Base-by-base conservation (phyloP, 1,140 invertebrate genomes). In the Caligus rogercresseyi region DNA sequence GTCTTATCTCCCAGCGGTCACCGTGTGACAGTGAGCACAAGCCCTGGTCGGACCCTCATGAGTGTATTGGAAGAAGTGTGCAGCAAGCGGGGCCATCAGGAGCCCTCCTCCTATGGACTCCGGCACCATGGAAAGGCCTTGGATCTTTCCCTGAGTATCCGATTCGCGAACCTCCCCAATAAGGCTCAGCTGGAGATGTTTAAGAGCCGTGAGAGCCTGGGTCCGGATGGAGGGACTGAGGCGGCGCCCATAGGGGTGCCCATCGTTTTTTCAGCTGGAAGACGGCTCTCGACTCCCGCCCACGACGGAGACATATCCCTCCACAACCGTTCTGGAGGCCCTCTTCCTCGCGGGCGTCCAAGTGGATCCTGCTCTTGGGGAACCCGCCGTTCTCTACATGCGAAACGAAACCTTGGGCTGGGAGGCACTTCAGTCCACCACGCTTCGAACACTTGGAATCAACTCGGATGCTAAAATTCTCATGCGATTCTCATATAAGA, bases 1-100 rank as follows among this genome's bases (percentile, higher is more conserved):
- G 20, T 56, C n/a, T 23, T 56, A 18, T 56, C 18, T 21, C 20
- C 54, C 15, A 56, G 18, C n/a, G 54, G 54, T 16, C 54, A 56
- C 20, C 20, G 19, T 18, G 54, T 56, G 18, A 56, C 54, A n/a
- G 54, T 56, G 15, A 18, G n/a, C 15, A 21, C 2, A n/a, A 56
- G 18, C n/a, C 54, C 54, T 14, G 24, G 24, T 23, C 19, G 24
- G 11, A 56, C 54, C 20, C 16, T 56, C n/a, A 56, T 25, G 2
- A 15, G 15, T 56, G 54, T 56, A 15, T 20, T 56, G 2, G 2
- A 2, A 2, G 16, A 3, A 21, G 54, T 25, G 1, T 56, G 54
- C 18, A n/a, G 15, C n/a, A 56, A 56, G 24, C 54, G 54, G 14
- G 54, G 54, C 15, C n/a, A 15, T 56, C 2, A 1, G 54, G 19